phyloP scores from a whole-genome alignment of 1,140 invertebrate genomes.

The Camponotus vicinus region DNA sequence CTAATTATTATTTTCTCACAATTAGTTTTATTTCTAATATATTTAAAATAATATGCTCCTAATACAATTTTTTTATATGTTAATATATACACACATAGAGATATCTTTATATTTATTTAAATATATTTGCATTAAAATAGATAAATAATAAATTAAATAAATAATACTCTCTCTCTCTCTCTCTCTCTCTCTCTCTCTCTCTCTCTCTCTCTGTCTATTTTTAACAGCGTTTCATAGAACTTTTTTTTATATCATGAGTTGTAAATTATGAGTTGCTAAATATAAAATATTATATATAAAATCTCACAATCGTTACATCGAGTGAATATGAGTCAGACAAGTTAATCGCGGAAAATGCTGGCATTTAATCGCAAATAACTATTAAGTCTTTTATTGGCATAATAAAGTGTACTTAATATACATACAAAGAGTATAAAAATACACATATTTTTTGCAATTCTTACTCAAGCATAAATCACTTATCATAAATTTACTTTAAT shows the following conservation, averaged over 20 bases:
- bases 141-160: no score
- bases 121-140: neutral
- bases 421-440: neutral
- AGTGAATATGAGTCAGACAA: neutral
- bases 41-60: neutral
- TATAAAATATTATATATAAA: neutral
- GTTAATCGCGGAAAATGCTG: constrained; percentile 3
- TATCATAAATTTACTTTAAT: neutral
- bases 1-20: neutral
- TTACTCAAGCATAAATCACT: neutral
- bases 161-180: no score
- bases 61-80: neutral
- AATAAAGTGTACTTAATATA: no score
- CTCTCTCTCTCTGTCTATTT: no score
- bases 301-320: neutral
- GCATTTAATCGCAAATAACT: constrained; percentile 1
- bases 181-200: no score
- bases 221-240: neutral
- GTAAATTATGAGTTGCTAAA: neutral
- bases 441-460: neutral
- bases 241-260: neutral
- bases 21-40: neutral
- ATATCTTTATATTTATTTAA: neutral
- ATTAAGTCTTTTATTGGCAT: neutral
- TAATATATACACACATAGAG: neutral